Evolutionary conservation across 2,888 invertebrate species (phyloP), one percentile per base, ranked within the genome.

Genomic region (Lathronympha strigana): DNA sequence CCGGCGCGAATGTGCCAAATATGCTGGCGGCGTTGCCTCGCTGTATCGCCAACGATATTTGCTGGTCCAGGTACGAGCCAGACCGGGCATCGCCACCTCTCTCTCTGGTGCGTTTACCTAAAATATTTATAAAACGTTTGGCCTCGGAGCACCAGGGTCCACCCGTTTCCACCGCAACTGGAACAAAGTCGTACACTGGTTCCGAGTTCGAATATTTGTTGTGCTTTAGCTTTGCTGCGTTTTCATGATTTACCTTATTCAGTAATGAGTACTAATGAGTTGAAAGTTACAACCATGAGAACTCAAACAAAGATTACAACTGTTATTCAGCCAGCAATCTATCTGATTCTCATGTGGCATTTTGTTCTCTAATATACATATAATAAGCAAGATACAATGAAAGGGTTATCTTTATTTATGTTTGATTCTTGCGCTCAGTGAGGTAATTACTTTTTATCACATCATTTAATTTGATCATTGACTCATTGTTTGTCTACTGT

Each of bases 211-310:
- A n/a, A n/a, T n/a, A n/a, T n/a, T n/a, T n/a, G n/a, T n/a, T n/a
- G n/a, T n/a, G n/a, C n/a, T n/a, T n/a, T n/a, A n/a, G n/a, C n/a
- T n/a, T n/a, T n/a, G n/a, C n/a, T n/a, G n/a, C n/a, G n/a, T n/a
- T n/a, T n/a, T n/a, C n/a, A n/a, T n/a, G 15, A 9, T 47, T 54
- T 54, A 54, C 25, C 53, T 54, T 45, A 33, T 36, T 36, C 17
- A 62, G 33, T 62, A 43, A 43, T 55, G 5, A 43, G 9, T 58
- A 62, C 23, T 62, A 43, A 43, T 55, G 5, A 43, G 9, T 58
- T 58, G 40, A 31, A 50, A 58, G 57, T 63, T 57, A 33, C 43
- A 50, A n/a, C 57, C 40, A 54, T 63, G 63, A 51, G 51, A 50
- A 63, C 43, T 43, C 40, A 63, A 58, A 57, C 57, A 63, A 57